phyloP scores from a whole-genome alignment of 2,888 invertebrate genomes.

The Pristionchus maxplancki region DNA sequence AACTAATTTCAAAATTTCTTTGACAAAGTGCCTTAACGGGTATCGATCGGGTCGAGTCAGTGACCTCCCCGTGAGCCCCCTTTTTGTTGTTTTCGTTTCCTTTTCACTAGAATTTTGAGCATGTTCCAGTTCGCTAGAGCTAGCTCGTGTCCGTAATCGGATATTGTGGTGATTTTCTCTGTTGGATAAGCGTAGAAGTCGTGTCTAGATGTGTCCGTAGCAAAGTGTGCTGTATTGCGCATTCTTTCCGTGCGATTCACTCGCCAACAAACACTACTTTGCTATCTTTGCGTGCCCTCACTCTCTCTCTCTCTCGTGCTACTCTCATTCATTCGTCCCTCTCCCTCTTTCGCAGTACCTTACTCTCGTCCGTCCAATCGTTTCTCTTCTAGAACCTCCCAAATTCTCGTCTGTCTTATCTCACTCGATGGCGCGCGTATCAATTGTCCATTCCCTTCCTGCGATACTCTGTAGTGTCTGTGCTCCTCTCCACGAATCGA shows the following conservation, averaged over 20 bases:
- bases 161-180: not conserved
- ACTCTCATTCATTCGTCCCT: slow-evolving; percentile 31
- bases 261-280: not conserved
- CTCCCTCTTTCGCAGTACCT: slow-evolving; percentile 5
- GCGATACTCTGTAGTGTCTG: slow-evolving; percentile 34
- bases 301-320: not conserved
- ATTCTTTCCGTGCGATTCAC: slow-evolving; percentile 4
- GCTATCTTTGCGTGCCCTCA: slow-evolving; percentile 27
- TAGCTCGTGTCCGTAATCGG: not conserved
- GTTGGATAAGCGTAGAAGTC: not conserved
- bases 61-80: not conserved
- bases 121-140: not conserved
- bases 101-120: not conserved
- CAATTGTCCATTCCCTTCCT: not conserved
- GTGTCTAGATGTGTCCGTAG: slow-evolving; percentile 6
- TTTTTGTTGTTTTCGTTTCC: not conserved
- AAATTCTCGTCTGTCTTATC: slow-evolving; percentile 7
- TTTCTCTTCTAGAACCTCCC: slow-evolving; percentile 44
- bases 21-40: not conserved
- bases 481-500: slow-evolving; percentile 15
- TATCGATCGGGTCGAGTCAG: not conserved
- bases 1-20: not conserved
- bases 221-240: slow-evolving; percentile 20
- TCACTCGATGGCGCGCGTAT: not conserved
- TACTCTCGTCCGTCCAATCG: slow-evolving; percentile 24